Base-by-base conservation (phyloP, 2,113 vertebrate genomes). In the Eidolon helvum region DNA sequence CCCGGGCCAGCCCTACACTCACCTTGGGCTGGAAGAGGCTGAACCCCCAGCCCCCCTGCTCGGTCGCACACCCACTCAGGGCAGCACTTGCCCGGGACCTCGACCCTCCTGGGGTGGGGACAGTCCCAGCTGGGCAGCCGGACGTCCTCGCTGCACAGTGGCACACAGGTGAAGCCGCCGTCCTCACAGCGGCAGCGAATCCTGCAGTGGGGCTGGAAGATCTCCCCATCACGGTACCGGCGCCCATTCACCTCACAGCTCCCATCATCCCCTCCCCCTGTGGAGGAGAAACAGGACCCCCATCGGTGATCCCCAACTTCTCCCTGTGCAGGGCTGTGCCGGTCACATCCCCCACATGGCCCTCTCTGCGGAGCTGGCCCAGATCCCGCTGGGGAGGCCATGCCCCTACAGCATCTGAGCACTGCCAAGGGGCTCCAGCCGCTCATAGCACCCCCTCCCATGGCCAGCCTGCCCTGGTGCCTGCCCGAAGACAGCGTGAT, bases 131-230 rank as follows among this genome's bases (percentile, higher is more conserved):
- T 99, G 95, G 99, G 99, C 87, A 99, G 98, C 45, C 98, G 99
- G 2, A 98, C 57, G 0, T 98, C 98, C 95, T 99, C 97, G 5
- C 98, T 98, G 98, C 99, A 99, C 1, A 98, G 97, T 0, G 99
- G 99, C 92, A 99, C 91, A 2, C 99, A 99, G 95, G 95, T 99
- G 95, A 99, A 98, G 16, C 99, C 99, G 5, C 99, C 99, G 0
- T 98, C 99, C 75, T 97, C 96, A 89, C 99, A 99, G 72, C 69
- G 99, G 96, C 99, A 99, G 89, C 97, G 99, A 1, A 98, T 66
- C 88, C 99, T 98, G 95, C 99, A 99, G 94, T 99, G 99, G 1
- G 99, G 99, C 98, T 99, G 99, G 95, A 99, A 99, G 35, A 98
- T 98, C 98, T 99, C 99, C 10, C 99, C 99, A 0, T 99, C 99